Evolutionary conservation across 1,140 invertebrate species (phyloP).

Genomic region (Nebria ingens): DNA sequence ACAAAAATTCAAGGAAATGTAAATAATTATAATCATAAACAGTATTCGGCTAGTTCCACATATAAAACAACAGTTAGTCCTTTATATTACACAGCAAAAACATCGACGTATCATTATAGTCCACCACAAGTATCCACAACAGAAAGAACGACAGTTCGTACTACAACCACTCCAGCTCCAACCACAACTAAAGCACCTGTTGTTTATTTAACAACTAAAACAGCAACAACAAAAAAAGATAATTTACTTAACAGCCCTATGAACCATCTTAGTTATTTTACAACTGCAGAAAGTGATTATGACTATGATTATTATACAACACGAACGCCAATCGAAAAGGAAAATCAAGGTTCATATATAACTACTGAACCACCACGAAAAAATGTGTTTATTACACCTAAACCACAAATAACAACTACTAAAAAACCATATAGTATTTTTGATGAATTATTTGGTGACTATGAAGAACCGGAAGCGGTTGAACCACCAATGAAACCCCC

Average conservation of each 20-base stretch:
- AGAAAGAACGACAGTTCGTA: slow-evolving; percentile 17
- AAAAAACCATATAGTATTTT: slow-evolving; percentile 28
- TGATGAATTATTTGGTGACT: slow-evolving; percentile 32
- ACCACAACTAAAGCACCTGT: slow-evolving; percentile 32
- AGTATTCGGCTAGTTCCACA: slow-evolving; percentile 36
- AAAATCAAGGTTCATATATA: slow-evolving; percentile 9
- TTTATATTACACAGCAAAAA: slow-evolving; percentile 22
- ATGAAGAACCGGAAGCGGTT: slow-evolving; percentile 24
- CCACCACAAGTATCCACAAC: neutral
- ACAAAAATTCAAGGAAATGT: slow-evolving; percentile 58
- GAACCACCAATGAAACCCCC: slow-evolving; percentile 15
- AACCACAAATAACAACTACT: slow-evolving; percentile 22
- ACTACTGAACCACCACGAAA: slow-evolving; percentile 8
- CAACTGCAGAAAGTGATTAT: slow-evolving; percentile 16
- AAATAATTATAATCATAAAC: slow-evolving; percentile 51
- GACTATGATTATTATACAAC: slow-evolving; percentile 18
- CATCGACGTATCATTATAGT: slow-evolving; percentile 9
- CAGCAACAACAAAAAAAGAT: no score
- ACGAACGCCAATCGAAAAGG: neutral
- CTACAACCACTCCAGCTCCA: slow-evolving; percentile 24
- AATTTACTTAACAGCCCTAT: slow-evolving; percentile 24
- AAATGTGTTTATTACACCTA: slow-evolving; percentile 13
- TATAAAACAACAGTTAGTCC: slow-evolving; percentile 33
- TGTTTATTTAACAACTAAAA: neutral
- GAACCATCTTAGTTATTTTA: slow-evolving; percentile 26